Evolutionary conservation across 2,113 vertebrate species (phyloP), one percentile per base, ranked within the genome.

Genomic region (Trematocara zebra): DNA sequence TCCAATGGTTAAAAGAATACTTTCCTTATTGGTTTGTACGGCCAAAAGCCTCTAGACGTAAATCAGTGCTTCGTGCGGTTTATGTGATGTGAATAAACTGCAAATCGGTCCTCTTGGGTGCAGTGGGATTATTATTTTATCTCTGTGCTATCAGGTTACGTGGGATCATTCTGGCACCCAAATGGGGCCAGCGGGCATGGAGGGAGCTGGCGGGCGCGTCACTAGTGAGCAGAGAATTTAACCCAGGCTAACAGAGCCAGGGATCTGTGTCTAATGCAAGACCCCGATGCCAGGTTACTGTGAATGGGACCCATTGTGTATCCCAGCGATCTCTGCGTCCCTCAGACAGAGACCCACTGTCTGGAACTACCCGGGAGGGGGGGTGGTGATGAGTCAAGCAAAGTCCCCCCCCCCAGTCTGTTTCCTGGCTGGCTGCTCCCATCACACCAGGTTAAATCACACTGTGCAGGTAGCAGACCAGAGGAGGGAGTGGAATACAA

Each of bases 301-400:
- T 94, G 89, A 95, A 95, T 95, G 56, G 85, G 44, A 82, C 93
- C 86, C 87, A 93, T 94, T 95, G 93, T 94, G 88, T 88, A 88
- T 85, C 87, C 87, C 81, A 17, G 84, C 67, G 85, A 88, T 85
- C 87, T 88, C 69, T 40, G 88, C 90, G 86, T 90, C 91, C 81
- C 89, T 86, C 79, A 35, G 90, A 95, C 94, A 94, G 91, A 87
- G 94, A 91, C 87, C 85, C 86, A 90, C 94, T 95, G 94, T 95
- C 87, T 94, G 93, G 84, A 86, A 85, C 86, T 82, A 89, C 88
- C 89, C 78, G 6, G 87, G 93, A 90, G 83, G 88, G 78, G 78
- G 33, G 91, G 85, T 87, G 72, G 57, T 81, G 93, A 93, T 93
- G 93, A 94, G 90, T 94, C 85, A 69, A 87, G 53, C 83, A 67